Conservation (phyloP, 2,113 vertebrate species). For the Platysteira castanea region DNA sequence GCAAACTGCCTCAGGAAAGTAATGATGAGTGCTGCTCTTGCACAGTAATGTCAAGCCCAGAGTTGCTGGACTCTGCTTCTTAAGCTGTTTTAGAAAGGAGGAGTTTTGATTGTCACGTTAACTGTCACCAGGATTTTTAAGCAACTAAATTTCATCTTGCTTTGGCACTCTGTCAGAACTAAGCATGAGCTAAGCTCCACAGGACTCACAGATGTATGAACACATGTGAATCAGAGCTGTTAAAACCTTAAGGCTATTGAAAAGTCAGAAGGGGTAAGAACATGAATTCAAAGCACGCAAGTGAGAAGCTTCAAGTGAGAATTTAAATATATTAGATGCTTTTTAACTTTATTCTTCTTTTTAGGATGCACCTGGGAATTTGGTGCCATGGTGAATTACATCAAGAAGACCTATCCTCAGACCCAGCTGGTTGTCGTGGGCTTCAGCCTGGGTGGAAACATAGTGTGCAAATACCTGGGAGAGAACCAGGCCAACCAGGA, state of each 20-base stretch:
- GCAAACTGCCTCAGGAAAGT: neutral
- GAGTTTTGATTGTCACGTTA: neutral
- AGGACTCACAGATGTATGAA: neutral
- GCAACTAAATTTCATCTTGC: neutral
- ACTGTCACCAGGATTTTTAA: neutral
- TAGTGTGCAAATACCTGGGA: constrained; percentile 96
- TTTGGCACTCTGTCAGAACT: neutral
- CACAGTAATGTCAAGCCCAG: neutral
- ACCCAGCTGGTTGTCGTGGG: constrained; percentile 91
- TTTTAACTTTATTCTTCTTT: neutral
- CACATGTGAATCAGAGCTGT: neutral
- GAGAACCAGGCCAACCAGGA: constrained; percentile 92
- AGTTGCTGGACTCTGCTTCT: neutral
- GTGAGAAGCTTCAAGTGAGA: neutral
- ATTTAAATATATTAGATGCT: neutral
- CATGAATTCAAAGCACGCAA: neutral
- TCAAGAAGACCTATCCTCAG: constrained; percentile 87
- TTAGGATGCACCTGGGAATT: constrained; percentile 98
- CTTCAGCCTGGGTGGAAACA: constrained; percentile 97
- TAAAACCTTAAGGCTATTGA: neutral
- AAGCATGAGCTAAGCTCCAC: neutral
- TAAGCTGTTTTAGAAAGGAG: neutral
- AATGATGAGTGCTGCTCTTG: neutral
- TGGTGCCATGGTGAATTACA: constrained; percentile 92
- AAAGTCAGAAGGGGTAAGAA: neutral